These are phyloP conservation scores for Ditylenchus dipsaci DNA, from an alignment of 1,140 invertebrate species.

Conservation along the genomic window DNA sequence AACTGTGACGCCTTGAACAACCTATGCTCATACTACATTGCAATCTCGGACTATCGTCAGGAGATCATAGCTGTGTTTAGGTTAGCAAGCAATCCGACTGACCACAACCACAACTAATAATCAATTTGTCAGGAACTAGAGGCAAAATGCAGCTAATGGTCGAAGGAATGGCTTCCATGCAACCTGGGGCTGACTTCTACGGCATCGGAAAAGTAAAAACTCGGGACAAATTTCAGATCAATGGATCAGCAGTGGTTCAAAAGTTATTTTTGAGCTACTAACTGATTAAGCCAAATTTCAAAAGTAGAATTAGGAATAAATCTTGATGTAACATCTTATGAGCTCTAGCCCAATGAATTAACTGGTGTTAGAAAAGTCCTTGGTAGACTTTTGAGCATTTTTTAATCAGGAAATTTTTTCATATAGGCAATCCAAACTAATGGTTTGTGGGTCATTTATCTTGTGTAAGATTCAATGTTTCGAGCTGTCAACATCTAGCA, in stretches of 20 bases:
- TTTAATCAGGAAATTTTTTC: too few species aligned
- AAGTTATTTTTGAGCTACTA: neutral
- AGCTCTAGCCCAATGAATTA: too few species aligned
- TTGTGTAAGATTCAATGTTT: too few species aligned
- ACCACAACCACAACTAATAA: neutral
- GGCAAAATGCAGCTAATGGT: constrained; percentile 35
- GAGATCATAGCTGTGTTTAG: constrained; percentile 45
- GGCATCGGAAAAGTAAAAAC: constrained; percentile 41
- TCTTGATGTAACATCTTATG: neutral
- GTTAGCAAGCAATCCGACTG: neutral
- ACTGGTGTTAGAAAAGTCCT: too few species aligned
- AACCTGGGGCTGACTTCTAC: constrained; percentile 39
- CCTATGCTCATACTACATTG: constrained; percentile 19
- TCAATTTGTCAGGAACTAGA: constrained; percentile 27
- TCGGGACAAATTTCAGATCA: too few species aligned
- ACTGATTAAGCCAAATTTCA: neutral
- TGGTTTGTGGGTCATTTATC: too few species aligned
- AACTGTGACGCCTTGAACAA: constrained; percentile 21
- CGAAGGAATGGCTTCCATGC: constrained; percentile 30
- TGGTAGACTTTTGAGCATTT: too few species aligned
- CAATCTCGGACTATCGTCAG: constrained; percentile 27
- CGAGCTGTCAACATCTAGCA: too few species aligned
- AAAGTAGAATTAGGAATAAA: neutral
- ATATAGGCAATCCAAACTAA: too few species aligned
- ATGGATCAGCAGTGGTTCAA: neutral